phyloP scores from a whole-genome alignment of 2,113 vertebrate species.

The Rafetus swinhoei region DNA sequence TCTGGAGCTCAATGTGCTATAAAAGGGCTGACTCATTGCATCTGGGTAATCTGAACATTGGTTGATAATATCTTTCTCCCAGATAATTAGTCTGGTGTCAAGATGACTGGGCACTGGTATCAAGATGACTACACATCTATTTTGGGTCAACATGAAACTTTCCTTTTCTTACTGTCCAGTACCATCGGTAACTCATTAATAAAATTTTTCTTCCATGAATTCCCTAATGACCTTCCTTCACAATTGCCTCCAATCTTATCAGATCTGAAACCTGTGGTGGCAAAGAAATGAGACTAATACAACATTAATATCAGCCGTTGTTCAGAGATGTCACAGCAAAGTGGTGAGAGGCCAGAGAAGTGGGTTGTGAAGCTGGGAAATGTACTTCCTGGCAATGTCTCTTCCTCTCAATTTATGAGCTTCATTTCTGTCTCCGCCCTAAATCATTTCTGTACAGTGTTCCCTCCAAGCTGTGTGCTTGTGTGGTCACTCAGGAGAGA shows the following conservation, averaged over 20 bases:
- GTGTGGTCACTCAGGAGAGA: no score
- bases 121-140: conserved; percentile 61
- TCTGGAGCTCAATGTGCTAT: conserved; percentile 40
- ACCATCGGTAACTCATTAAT: not conserved
- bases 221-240: not conserved
- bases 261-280: not conserved
- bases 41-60: conserved; percentile 35
- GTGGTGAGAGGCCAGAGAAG: not conserved
- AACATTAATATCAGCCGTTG: not conserved
- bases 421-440: not conserved
- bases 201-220: not conserved
- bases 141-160: not conserved
- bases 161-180: not conserved
- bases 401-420: conserved; percentile 26
- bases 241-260: not conserved
- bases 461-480: no score
- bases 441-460: not conserved
- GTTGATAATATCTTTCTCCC: conserved; percentile 66
- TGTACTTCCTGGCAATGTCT: not conserved
- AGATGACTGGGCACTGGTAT: conserved; percentile 65
- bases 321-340: not conserved
- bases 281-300: not conserved
- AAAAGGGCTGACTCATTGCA: conserved; percentile 42
- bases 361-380: not conserved
- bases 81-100: conserved; percentile 70